Conservation (phyloP, 2,888 invertebrate species). For the Athalia rosae region DNA sequence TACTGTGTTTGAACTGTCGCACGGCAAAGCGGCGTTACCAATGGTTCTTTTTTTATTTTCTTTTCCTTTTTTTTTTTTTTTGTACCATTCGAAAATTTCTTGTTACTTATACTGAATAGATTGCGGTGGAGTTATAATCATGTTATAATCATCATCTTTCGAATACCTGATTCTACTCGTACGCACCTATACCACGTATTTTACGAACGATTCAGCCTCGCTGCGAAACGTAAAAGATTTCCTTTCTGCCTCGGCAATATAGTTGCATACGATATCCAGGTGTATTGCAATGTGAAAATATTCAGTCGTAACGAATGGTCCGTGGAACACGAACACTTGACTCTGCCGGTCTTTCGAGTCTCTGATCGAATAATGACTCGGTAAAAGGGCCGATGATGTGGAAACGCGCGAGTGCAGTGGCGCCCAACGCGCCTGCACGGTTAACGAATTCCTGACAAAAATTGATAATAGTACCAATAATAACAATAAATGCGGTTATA, state of each 20-base stretch:
- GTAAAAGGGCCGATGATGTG: conserved; percentile 13
- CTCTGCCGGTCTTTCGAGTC: background rate
- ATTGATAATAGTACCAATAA: background rate
- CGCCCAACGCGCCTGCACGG: background rate
- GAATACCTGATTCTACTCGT: background rate
- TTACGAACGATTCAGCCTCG: background rate
- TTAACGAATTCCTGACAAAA: background rate
- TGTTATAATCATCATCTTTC: background rate
- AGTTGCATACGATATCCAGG: background rate
- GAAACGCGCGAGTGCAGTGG: conserved; percentile 28
- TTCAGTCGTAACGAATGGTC: background rate
- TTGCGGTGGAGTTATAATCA: background rate
- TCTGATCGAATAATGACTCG: conserved; percentile 34
- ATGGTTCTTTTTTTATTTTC: too few relatives aligned
- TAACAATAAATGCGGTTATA: too few relatives aligned
- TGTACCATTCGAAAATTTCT: background rate
- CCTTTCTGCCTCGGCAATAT: background rate
- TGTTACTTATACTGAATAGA: background rate
- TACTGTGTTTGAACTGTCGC: too few relatives aligned
- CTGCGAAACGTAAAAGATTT: background rate
- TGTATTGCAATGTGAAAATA: background rate
- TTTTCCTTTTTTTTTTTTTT: background rate
- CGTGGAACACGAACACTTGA: conserved; percentile 20
- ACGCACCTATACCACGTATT: background rate
- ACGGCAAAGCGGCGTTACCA: too few relatives aligned